Evolutionary conservation across 35 echinoderm and acorn worm genomes (phyloP).

Genomic region (Ophioderma brevispina): DNA sequence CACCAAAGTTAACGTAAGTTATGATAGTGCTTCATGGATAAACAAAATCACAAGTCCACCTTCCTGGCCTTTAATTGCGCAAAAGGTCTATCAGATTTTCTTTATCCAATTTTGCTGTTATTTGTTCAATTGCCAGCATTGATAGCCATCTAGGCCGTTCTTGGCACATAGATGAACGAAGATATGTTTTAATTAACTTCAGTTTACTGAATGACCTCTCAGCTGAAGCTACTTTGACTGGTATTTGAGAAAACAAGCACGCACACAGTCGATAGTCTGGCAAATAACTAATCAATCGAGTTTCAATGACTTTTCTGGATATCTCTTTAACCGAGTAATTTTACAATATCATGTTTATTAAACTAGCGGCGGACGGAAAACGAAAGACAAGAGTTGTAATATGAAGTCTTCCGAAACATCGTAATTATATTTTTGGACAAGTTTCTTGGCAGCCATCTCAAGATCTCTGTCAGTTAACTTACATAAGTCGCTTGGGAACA

Average conservation of each 20-base stretch:
- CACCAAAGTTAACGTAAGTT: too few relatives aligned
- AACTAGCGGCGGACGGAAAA: background rate
- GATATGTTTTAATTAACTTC: background rate
- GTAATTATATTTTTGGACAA: background rate
- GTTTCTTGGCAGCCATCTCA: background rate
- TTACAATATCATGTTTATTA: background rate
- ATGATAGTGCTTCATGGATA: too few relatives aligned
- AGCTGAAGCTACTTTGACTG: background rate
- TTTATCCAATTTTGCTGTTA: background rate
- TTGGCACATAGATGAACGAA: background rate
- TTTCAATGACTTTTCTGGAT: background rate
- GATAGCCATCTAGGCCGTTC: background rate
- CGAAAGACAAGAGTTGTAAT: background rate
- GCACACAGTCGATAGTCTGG: background rate
- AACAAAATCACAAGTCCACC: background rate
- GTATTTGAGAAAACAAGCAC: background rate
- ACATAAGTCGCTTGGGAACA: background rate
- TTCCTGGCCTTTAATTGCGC: background rate
- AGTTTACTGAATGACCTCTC: background rate
- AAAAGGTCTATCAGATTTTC: background rate
- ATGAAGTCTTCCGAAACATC: background rate
- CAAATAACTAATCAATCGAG: background rate
- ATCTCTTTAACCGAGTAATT: background rate
- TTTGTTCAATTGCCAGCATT: background rate
- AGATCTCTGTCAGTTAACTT: background rate